Evolutionary conservation across 2,113 vertebrate species (phyloP).

Genomic region (Spea multiplicata): DNA sequence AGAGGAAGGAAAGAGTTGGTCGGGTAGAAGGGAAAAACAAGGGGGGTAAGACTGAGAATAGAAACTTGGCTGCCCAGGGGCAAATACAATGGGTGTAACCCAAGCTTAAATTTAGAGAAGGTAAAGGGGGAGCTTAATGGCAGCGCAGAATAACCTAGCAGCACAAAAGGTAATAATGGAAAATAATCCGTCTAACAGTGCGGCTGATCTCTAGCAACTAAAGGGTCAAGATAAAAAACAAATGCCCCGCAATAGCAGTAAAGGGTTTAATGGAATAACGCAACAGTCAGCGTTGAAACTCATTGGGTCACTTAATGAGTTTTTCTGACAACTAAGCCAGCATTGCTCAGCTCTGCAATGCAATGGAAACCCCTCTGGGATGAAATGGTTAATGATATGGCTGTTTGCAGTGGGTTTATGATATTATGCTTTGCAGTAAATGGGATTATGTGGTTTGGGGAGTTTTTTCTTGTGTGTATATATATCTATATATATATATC

Average conservation of each 20-base stretch:
- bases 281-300: conserved; percentile 1
- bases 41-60: background rate
- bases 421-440: conserved; percentile 22
- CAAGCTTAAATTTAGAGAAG: background rate
- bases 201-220: conserved; percentile 25
- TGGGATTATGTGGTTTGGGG: background rate
- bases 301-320: conserved; percentile 2
- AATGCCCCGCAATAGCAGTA: conserved; percentile 21
- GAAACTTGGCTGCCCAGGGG: background rate
- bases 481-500: background rate
- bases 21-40: background rate
- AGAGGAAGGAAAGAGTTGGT: background rate
- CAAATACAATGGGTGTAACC: conserved; percentile 4
- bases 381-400: conserved; percentile 7
- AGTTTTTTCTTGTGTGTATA: background rate
- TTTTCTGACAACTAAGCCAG: background rate
- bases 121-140: background rate
- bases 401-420: conserved; percentile 7
- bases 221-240: conserved; percentile 11
- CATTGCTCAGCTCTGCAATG: conserved; percentile 13
- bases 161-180: background rate
- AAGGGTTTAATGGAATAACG: conserved; percentile 2
- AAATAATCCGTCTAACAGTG: conserved; percentile 20
- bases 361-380: background rate
- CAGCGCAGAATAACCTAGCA: background rate